Evolutionary conservation across 2,888 invertebrate genomes (phyloP).

Genomic region (Andricus curvator): DNA sequence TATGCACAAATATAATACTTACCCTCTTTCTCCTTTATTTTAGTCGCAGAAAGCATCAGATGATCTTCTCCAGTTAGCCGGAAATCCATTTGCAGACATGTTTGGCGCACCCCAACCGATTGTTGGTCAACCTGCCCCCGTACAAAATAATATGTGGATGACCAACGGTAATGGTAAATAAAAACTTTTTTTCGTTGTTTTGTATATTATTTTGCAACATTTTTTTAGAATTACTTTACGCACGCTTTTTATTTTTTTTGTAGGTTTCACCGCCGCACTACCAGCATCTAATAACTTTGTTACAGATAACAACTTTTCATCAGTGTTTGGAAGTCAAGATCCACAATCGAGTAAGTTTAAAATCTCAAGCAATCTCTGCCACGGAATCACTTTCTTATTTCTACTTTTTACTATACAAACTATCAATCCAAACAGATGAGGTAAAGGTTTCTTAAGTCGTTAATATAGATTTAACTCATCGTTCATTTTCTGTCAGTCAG

Average conservation of each 20-base stretch:
- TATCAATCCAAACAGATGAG: slow-evolving; percentile 30
- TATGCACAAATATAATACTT: slow-evolving; percentile 2
- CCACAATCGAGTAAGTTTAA: slow-evolving; percentile 73
- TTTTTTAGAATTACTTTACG: slow-evolving; percentile 53
- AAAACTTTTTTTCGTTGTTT: slow-evolving; percentile 46
- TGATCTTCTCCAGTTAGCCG: slow-evolving; percentile 89
- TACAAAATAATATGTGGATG: slow-evolving; percentile 80
- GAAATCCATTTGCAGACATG: slow-evolving; percentile 95
- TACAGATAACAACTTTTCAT: slow-evolving; percentile 92
- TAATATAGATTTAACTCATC: slow-evolving; percentile 21
- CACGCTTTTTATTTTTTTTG: slow-evolving; percentile 62
- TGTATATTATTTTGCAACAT: slow-evolving; percentile 49
- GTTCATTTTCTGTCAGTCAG: neutral
- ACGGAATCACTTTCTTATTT: slow-evolving; percentile 27
- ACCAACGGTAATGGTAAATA: slow-evolving; percentile 80
- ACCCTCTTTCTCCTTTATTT: slow-evolving; percentile 42
- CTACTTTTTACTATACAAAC: slow-evolving; percentile 36
- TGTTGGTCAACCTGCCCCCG: slow-evolving; percentile 67
- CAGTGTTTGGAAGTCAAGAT: slow-evolving; percentile 88
- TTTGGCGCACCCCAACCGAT: slow-evolving; percentile 80
- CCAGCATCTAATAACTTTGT: slow-evolving; percentile 84
- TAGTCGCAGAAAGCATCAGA: slow-evolving; percentile 87
- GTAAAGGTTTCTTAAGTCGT: slow-evolving; percentile 39
- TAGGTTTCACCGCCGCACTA: slow-evolving; percentile 77
- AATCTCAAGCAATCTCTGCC: neutral